Base-by-base conservation (phyloP, 2,113 vertebrate species). In the Microcebus ravelobensis region DNA sequence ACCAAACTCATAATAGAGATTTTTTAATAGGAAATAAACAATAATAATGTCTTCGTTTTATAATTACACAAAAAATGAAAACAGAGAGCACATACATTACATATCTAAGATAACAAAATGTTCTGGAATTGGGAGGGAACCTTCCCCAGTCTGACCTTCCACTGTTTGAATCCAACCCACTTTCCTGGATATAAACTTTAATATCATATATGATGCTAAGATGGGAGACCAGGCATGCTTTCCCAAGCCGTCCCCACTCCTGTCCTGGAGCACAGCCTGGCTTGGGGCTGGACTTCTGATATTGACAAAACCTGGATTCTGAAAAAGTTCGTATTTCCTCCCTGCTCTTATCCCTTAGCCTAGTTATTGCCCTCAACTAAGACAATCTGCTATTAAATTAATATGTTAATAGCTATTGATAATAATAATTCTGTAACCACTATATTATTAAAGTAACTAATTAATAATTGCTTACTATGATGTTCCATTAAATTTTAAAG, bases 201-300 rank as follows among this genome's bases (percentile, higher is more conserved):
- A 15, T 10, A 13, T 20, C 6, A 11, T 12, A 4, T 5, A 3
- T 4, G 4, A 20, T n/a, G 13, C 21, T 70, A 70, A 57, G 5
- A n/a, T 15, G 15, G 21, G 20, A 36, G 27, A 42, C 48, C 9
- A 12, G 15, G 6, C 90, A 61, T 68, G 6, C 29, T 36, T 70
- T 15, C 11, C 3, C 17, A 10, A 3, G 5, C 18, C 45, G 1
- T 65, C 50, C 57, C 29, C 7, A 18, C 7, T 20, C 14, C 20
- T 36, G n/a, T 36, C 31, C 7, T 76, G 25, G 15, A 55, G 1
- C 48, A n/a, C 21, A 63, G 25, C 10, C 14, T 14, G 2, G 18
- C 17, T 63, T n/a, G 8, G 13, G 20, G 3, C 27, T 70, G 21
- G 1, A 48, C 17, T 77, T 83, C 18, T 42, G 2, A 6, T 45